Conservation (phyloP, 2,888 invertebrate genomes). For the Polylopha cassiicola region DNA sequence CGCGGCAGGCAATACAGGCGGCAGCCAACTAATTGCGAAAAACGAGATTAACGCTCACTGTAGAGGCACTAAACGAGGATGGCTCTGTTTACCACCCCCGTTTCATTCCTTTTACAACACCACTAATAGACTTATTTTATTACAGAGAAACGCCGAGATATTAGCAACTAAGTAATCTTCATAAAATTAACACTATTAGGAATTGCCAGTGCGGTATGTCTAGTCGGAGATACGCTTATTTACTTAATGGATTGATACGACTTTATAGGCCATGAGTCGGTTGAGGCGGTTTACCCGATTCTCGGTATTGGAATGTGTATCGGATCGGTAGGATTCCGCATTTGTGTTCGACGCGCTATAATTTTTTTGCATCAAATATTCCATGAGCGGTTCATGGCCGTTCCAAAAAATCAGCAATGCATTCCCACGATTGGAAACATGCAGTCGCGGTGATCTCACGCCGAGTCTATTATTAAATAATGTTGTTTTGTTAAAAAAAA, state of each 20-base stretch:
- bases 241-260: constrained; percentile 19
- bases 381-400: constrained; percentile 16
- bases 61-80: constrained; percentile 61
- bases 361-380: constrained; percentile 19
- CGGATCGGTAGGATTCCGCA: constrained; percentile 4
- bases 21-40: constrained; percentile 68
- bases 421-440: constrained; percentile 20
- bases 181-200: constrained; percentile 48
- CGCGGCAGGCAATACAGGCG: constrained; percentile 54
- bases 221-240: constrained; percentile 24
- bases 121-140: constrained; percentile 67
- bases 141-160: constrained; percentile 53
- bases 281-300: constrained; percentile 4
- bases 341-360: constrained; percentile 11
- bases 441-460: constrained; percentile 11
- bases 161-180: constrained; percentile 57
- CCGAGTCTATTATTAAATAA: background rate
- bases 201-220: constrained; percentile 30
- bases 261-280: constrained; percentile 9
- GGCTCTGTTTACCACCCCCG: constrained; percentile 57
- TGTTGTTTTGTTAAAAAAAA: background rate
- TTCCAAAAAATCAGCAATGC: constrained; percentile 16
- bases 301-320: constrained; percentile 2
- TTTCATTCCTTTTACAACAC: constrained; percentile 60
- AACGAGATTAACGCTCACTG: constrained; percentile 70